Evolutionary conservation across 2,888 invertebrate genomes (phyloP), one percentile per base, ranked within the genome.

Genomic region (Nasonovia ribisnigri): DNA sequence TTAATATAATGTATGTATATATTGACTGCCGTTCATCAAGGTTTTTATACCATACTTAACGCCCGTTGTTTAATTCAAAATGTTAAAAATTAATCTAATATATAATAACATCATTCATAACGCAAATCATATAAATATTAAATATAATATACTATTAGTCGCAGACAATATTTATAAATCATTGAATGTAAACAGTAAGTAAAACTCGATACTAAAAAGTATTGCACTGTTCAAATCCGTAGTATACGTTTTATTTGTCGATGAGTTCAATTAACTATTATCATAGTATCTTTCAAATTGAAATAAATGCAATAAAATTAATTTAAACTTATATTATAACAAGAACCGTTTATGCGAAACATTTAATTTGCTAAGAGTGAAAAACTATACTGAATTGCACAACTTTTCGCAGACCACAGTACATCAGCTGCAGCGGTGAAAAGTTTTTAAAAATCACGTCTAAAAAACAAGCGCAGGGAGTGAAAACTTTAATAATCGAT

Each of bases 261-360:
- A 6, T 67, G 3, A 2, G 8, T 20, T 77, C 1, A 8, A 36
- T 77, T 77, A 36, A 36, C 8, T 36, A n/a, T n/a, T n/a, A n/a
- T n/a, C n/a, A n/a, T 20, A 20, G 20, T 67, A 77, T 24, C 20
- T 24, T 77, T 77, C 20, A 2, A 1, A 77, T 36, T 77, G 36
- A 77, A 77, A 77, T 77, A 36, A 77, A 67, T 67, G 16, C n/a
- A 67, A 67, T n/a, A 20, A 88, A 88, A 88, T 88, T 8, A 57
- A 57, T 88, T 43, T 16, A 43, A 26, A 88, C 36, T 26, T 29
- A 26, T 57, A 42, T 43, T 43, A 24, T 42, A 57, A 43, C 13
- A 0, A 89, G 8, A 16, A 54, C 11, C 29, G 88, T 89, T 89
- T 43, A 24, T 60, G 8, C 36, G 11, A 43, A 89, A 89, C 43